Base-by-base conservation (phyloP, 2,113 vertebrate genomes). In the Glaucomys volans region DNA sequence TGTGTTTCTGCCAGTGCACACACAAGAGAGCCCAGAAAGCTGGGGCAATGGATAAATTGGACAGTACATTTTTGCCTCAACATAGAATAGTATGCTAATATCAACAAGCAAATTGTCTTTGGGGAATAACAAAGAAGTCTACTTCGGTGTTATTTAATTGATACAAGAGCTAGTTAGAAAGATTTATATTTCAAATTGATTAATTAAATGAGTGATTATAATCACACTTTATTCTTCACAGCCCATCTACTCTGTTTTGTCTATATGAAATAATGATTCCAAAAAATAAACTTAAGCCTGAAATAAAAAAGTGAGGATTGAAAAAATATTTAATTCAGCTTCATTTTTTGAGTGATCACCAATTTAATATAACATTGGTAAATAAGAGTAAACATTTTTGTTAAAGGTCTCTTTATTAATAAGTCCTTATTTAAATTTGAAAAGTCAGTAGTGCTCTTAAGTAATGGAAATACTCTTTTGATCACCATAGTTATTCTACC, bases 151-250 rank as follows among this genome's bases (percentile, higher is more conserved):
- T 95, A 88, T 92, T 96, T 94, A 82, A 94, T 96, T 95, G 95
- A 91, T 97, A 96, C 97, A 98, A 88, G 32, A 96, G 96, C 94
- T 97, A 97, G 82, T 98, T 98, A 97, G 93, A 96, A 98, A 97
- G 98, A 98, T 98, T 98, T 98, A 96, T 98, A 91, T 84, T 98
- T 97, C 50, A 97, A 97, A 98, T 98, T 95, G 96, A 98, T 97
- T 98, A 98, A 97, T 96, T 98, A 98, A 96, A 92, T 95, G 87
- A 98, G 97, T 98, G 97, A 98, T 98, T 98, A 95, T 98, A 97
- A 98, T 98, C 98, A 97, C 98, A 83, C 92, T 95, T 96, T 76
- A 37, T 97, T 98, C 94, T 96, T 92, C 93, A 66, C 59, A 97
- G 93, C 94, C 54, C 0, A 94, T 91, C 87, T 95, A 76, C 81